Conservation (phyloP, 2,888 invertebrate genomes). For the Malthinus seriepunctatus region DNA sequence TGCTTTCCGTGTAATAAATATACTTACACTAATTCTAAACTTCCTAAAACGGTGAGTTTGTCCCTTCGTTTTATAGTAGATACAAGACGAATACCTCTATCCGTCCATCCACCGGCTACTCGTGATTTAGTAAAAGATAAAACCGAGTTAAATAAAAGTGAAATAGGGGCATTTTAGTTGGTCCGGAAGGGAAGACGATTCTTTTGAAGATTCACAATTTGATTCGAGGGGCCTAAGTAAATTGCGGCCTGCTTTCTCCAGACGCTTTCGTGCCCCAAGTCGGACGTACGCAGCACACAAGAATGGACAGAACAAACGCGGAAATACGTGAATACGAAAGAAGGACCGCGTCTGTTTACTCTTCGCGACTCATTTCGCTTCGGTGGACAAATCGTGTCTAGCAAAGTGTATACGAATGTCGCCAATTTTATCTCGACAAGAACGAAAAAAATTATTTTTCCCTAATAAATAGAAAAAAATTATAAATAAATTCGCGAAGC, state of each 20-base stretch:
- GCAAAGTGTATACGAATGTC: slow-evolving; percentile 24
- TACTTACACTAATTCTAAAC: too few relatives aligned
- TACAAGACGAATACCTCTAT: too few relatives aligned
- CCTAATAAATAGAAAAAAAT: neutral
- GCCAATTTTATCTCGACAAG: slow-evolving; percentile 8
- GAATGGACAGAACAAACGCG: slow-evolving; percentile 32
- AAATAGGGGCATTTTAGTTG: slow-evolving; percentile 49
- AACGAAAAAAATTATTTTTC: neutral
- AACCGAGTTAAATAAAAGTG: slow-evolving; percentile 53
- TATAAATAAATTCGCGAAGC: slow-evolving; percentile 2
- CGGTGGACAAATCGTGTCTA: slow-evolving; percentile 35
- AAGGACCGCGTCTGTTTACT: slow-evolving; percentile 41
- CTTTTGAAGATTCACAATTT: slow-evolving; percentile 55
- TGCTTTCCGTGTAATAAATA: too few relatives aligned
- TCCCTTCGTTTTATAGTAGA: too few relatives aligned
- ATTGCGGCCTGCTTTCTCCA: slow-evolving; percentile 52
- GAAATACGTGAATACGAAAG: slow-evolving; percentile 34
- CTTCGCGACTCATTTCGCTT: slow-evolving; percentile 40
- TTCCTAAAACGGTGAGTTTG: too few relatives aligned
- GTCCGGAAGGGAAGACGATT: slow-evolving; percentile 37
- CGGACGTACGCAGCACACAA: slow-evolving; percentile 20
- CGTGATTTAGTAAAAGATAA: slow-evolving; percentile 42
- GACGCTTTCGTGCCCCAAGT: slow-evolving; percentile 41
- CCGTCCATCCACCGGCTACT: slow-evolving; percentile 40
- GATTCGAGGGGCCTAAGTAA: slow-evolving; percentile 53